Conservation (phyloP, 1,140 invertebrate species). For the Meloidogyne floridensis region DNA sequence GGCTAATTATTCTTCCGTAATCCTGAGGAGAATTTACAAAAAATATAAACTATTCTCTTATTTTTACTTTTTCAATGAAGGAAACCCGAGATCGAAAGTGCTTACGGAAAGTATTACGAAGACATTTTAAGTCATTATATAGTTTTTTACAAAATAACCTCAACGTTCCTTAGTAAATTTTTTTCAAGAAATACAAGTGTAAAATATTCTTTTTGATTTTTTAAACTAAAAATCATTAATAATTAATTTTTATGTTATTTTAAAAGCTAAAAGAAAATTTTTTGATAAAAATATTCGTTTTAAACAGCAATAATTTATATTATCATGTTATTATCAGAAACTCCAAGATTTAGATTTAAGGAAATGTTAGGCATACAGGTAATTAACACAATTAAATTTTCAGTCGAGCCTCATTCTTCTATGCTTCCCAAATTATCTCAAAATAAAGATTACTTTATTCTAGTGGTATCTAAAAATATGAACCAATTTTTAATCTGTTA, state of each 20-base stretch:
- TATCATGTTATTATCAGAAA: background rate
- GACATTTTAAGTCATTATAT: background rate
- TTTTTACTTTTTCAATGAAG: background rate
- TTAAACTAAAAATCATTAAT: too few relatives aligned
- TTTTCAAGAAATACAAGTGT: background rate
- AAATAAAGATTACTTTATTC: too few relatives aligned
- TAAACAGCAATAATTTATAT: background rate
- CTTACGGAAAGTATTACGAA: background rate
- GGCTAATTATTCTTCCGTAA: background rate
- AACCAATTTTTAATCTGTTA: too few relatives aligned
- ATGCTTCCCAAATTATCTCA: too few relatives aligned
- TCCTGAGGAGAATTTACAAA: background rate
- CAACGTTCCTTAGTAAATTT: background rate
- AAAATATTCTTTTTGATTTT: too few relatives aligned
- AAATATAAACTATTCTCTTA: background rate
- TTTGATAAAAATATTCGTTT: too few relatives aligned
- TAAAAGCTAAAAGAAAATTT: too few relatives aligned
- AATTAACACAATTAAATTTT: too few relatives aligned
- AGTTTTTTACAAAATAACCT: background rate
- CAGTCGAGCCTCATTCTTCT: too few relatives aligned
- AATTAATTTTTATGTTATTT: too few relatives aligned
- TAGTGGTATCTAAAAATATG: too few relatives aligned
- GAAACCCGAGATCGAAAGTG: background rate
- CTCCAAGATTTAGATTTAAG: background rate
- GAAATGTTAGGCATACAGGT: background rate